These are phyloP conservation scores for Cynopterus brachyotis DNA, from an alignment of 2,113 vertebrate species.

Conservation along the genomic window DNA sequence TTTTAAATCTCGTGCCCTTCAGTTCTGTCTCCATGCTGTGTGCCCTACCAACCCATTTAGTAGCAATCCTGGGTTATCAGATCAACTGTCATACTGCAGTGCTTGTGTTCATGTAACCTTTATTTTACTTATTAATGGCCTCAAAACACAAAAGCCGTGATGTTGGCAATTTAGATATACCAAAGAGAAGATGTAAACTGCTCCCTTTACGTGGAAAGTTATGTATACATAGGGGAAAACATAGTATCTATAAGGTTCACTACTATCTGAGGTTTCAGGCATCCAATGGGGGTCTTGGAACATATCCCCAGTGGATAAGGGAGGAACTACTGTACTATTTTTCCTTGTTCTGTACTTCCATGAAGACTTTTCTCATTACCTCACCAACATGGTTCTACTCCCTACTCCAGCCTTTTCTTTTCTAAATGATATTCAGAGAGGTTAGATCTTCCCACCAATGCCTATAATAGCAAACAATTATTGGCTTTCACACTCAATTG, in stretches of 20 bases:
- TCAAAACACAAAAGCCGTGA: not conserved
- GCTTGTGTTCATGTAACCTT: not conserved
- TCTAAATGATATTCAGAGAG: not conserved
- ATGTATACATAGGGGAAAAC: not conserved
- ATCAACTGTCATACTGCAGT: too few relatives aligned
- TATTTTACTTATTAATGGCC: not conserved
- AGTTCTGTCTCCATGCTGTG: not conserved
- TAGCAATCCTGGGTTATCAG: not conserved
- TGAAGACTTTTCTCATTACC: not conserved
- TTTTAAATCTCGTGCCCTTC: not conserved
- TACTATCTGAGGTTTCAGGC: not conserved
- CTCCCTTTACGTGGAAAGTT: not conserved
- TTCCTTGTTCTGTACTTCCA: not conserved
- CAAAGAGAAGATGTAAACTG: not conserved
- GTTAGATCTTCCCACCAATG: not conserved
- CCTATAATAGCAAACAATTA: not conserved
- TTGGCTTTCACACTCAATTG: not conserved
- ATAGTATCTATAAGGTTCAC: not conserved
- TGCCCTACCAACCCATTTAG: not conserved
- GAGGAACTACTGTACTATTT: not conserved
- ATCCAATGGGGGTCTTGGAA: not conserved
- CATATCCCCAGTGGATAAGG: not conserved
- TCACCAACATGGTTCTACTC: not conserved
- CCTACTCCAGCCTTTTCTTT: not conserved
- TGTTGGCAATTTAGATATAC: not conserved